Conservation (phyloP, 2,113 vertebrate genomes). For the Perccottus glenii region DNA sequence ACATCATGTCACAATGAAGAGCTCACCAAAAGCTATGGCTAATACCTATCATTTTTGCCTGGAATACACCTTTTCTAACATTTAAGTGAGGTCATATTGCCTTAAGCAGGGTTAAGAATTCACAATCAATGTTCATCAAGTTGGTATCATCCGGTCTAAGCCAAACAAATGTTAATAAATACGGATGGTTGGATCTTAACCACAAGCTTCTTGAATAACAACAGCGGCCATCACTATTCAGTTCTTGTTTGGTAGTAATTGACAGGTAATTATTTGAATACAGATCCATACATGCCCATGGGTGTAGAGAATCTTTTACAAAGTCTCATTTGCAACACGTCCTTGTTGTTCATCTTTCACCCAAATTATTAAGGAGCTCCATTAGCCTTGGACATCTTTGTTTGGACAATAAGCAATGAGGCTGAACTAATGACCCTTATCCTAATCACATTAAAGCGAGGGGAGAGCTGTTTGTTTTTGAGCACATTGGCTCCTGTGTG, state of each 20-base stretch:
- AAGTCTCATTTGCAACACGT: conserved; percentile 4
- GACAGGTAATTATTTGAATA: conserved; percentile 12
- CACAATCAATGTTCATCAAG: conserved; percentile 72
- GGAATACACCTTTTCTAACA: conserved; percentile 60
- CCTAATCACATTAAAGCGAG: conserved; percentile 76
- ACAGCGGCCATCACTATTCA: not conserved
- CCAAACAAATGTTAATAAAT: conserved; percentile 57
- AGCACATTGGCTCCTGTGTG: conserved; percentile 14
- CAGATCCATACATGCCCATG: conserved; percentile 4
- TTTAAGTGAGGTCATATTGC: conserved; percentile 68
- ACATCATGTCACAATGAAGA: conserved; percentile 69
- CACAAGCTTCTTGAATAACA: not conserved
- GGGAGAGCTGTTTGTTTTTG: conserved; percentile 34
- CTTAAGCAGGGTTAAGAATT: conserved; percentile 65
- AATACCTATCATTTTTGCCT: conserved; percentile 61
- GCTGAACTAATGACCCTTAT: conserved; percentile 74
- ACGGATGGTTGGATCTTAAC: conserved; percentile 13
- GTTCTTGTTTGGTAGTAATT: conserved; percentile 6
- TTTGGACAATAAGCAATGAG: conserved; percentile 75
- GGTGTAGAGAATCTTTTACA: not conserved
- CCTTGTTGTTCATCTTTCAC: conserved; percentile 38
- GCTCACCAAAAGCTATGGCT: conserved; percentile 60
- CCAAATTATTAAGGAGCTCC: conserved; percentile 72
- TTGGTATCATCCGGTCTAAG: conserved; percentile 62
- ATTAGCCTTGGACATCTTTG: conserved; percentile 70